Evolutionary conservation across 2,888 invertebrate genomes (phyloP).

Genomic region (Catocala sponsa): DNA sequence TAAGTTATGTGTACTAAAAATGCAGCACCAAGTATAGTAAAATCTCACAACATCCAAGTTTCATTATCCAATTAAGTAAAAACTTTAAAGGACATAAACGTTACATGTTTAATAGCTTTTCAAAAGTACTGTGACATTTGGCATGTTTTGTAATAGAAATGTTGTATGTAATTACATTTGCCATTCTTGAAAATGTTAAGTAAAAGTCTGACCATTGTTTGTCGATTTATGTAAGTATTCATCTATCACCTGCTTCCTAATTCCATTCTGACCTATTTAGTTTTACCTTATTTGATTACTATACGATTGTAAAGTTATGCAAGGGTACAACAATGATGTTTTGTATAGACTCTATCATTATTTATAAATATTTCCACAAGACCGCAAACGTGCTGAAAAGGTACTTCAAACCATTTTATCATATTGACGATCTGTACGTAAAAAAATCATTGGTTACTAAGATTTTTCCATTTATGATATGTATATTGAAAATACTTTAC

Average conservation of each 20-base stretch:
- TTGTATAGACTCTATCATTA: too few relatives aligned
- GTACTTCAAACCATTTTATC: too few relatives aligned
- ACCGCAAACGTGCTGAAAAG: too few relatives aligned
- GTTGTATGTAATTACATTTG: constrained; percentile 1
- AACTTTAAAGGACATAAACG: constrained; percentile 6
- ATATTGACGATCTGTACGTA: too few relatives aligned
- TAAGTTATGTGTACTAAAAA: constrained; percentile 10
- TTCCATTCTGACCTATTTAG: neutral
- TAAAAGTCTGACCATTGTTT: neutral
- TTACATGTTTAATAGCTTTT: constrained; percentile 6
- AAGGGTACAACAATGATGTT: neutral
- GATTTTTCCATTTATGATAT: neutral
- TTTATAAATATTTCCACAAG: too few relatives aligned
- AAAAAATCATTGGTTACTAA: too few relatives aligned
- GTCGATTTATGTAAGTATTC: neutral
- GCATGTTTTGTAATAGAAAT: constrained; percentile 11
- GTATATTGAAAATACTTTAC: constrained; percentile 61
- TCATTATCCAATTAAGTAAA: constrained; percentile 19
- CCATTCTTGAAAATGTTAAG: neutral
- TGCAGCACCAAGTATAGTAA: constrained; percentile 2
- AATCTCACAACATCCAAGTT: constrained; percentile 3
- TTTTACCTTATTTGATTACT: too few relatives aligned
- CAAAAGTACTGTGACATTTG: constrained; percentile 22
- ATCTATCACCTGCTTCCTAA: constrained; percentile 1
- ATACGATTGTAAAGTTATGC: too few relatives aligned